phyloP scores from a whole-genome alignment of 2,888 invertebrate species.

The Phania funesta region DNA sequence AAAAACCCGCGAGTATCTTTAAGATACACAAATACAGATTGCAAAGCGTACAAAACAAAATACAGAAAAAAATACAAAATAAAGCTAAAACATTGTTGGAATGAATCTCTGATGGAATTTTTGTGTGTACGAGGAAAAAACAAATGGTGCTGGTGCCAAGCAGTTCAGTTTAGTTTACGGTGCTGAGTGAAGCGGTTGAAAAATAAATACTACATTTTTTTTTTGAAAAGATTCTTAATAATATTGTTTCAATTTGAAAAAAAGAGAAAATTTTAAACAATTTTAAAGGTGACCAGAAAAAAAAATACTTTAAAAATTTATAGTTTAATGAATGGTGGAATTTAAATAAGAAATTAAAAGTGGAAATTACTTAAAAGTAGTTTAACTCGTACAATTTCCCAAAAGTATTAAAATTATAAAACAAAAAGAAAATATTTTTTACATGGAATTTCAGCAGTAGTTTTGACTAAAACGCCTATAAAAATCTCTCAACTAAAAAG shows the following conservation, averaged over 20 bases:
- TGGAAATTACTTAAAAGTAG: not conserved
- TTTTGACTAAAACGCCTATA: slow-evolving; percentile 40
- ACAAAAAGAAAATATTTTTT: not conserved
- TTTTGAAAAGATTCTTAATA: slow-evolving; percentile 28
- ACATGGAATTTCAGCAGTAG: slow-evolving; percentile 18
- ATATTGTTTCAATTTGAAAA: slow-evolving; percentile 16
- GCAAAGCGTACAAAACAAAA: slow-evolving; percentile 57
- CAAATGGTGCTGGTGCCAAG: slow-evolving; percentile 61
- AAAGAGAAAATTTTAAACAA: slow-evolving; percentile 52
- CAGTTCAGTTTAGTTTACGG: slow-evolving; percentile 75
- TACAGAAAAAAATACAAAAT: slow-evolving; percentile 28
- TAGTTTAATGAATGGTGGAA: not conserved
- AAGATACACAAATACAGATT: slow-evolving; percentile 60
- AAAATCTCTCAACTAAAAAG: slow-evolving; percentile 18
- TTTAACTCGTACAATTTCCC: slow-evolving; percentile 9
- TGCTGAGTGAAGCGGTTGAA: slow-evolving; percentile 76
- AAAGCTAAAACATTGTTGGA: slow-evolving; percentile 52
- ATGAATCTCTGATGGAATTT: slow-evolving; percentile 68
- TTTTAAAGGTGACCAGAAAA: slow-evolving; percentile 24
- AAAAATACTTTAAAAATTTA: not conserved
- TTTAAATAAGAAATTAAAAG: not conserved
- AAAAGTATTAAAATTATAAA: not conserved
- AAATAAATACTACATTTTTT: slow-evolving; percentile 31
- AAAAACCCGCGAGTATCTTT: slow-evolving; percentile 65
- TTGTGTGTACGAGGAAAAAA: slow-evolving; percentile 66